Evolutionary conservation across 64 coral and sea anemone genomes (phyloP), one percentile per base, ranked within the genome.

Genomic region (Astreopora myriophthalma): DNA sequence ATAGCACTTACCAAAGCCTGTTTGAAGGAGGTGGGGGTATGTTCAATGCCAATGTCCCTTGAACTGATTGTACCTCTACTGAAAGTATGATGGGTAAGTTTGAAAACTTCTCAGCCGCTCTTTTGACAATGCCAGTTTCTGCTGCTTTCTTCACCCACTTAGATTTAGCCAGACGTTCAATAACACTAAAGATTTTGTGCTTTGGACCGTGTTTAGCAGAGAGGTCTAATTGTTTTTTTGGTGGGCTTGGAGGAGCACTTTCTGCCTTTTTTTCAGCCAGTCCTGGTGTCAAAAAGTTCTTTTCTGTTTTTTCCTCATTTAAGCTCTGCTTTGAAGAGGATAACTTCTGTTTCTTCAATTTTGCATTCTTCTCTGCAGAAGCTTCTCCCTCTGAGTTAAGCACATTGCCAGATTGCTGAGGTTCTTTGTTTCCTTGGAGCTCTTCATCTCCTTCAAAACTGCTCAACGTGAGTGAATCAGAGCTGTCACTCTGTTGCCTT

Each of bases 101-200:
- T 11, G 97, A 99, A 79, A 99, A 99, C 34, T 80, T 93, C 81
- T 99, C 97, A 39, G 94, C 97, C 39, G 97, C 97, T 34, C 93
- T 82, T 62, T 99, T 95, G 0, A 99, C 97, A 63, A 99, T 95
- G 39, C 86, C 92, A 30, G 97, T 99, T 66, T 99, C 97, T 22
- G 97, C 97, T 51, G 97, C 97, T 58, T 95, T 99, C 84, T 99
- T 95, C 2, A 99, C 97, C 97, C 97, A 99, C 36, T 99, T 99
- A 1, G 97, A 96, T 57, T 99, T 99, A 30, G 97, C 97, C 85
- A 99, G 87, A 55, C 88, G 71, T 48, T 99, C 97, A 42, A 99
- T 77, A 16, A 99, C 91, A 49, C 94, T 89, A 28, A 99, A 75
- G 27, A 99, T 88, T 70, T 96, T 99, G 49, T 84, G 95, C 46